Evolutionary conservation across 2,113 vertebrate genomes (phyloP).

Genomic region (Glaucomys volans): DNA sequence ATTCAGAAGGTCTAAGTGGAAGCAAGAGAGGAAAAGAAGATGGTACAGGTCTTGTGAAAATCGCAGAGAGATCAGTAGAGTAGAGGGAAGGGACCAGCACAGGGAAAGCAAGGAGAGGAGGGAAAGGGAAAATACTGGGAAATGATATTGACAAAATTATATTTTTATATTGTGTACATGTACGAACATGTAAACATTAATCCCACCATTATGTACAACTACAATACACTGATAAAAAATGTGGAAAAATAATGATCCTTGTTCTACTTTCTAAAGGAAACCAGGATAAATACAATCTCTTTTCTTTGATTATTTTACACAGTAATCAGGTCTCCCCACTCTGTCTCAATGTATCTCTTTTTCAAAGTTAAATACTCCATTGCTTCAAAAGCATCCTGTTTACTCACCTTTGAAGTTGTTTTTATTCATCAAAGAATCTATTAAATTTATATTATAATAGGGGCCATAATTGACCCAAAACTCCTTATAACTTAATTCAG

Average conservation of each 20-base stretch:
- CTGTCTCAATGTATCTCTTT: not conserved
- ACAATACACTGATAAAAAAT: no score
- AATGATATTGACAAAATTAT: no score
- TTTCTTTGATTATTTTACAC: not conserved
- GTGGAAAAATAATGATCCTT: not conserved
- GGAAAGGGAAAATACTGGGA: no score
- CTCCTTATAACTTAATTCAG: not conserved
- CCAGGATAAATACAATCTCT: not conserved
- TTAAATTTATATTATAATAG: not conserved
- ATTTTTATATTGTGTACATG: no score
- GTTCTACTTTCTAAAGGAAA: not conserved
- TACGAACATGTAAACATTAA: no score
- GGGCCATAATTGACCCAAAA: not conserved
- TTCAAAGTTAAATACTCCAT: not conserved
- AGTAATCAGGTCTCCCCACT: not conserved
- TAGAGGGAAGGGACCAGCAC: no score
- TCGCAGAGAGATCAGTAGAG: no score
- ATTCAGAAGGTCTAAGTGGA: no score
- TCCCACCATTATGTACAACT: no score
- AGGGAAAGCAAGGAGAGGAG: no score
- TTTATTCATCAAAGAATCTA: conserved; percentile 36
- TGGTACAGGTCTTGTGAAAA: no score
- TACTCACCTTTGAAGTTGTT: not conserved
- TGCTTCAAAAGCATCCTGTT: not conserved
- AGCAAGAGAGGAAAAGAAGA: no score